These are phyloP conservation scores for Myopa tessellatipennis DNA, from an alignment of 2,888 invertebrate genomes.

Conservation along the genomic window DNA sequence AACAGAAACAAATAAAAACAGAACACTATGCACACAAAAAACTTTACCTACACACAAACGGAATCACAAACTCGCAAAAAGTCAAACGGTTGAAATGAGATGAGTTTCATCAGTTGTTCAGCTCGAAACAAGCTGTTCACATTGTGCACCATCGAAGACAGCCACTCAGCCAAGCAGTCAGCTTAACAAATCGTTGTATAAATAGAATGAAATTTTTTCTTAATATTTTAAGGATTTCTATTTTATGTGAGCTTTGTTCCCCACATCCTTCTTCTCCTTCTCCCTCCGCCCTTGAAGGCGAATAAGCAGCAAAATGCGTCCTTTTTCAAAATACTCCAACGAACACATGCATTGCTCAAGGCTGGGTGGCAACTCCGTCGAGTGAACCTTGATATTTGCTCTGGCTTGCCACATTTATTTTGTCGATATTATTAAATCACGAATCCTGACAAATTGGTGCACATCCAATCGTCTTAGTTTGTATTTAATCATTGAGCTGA, in stretches of 20 bases:
- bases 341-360: conserved; percentile 15
- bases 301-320: background rate
- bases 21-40: background rate
- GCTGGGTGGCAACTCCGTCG: background rate
- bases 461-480: conserved; percentile 7
- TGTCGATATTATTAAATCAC: conserved; percentile 14
- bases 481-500: background rate
- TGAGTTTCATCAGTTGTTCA: background rate
- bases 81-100: background rate
- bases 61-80: background rate
- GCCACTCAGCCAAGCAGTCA: background rate
- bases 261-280: too few relatives aligned
- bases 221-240: background rate
- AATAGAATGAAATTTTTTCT: conserved; percentile 5
- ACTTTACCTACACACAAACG: background rate
- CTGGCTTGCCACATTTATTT: conserved; percentile 1
- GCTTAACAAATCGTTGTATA: background rate
- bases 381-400: background rate
- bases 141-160: background rate
- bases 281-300: too few relatives aligned
- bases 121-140: background rate
- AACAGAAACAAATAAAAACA: background rate
- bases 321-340: conserved; percentile 16
- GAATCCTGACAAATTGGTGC: background rate
- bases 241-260: conserved; percentile 1